Base-by-base conservation (phyloP, 2,888 invertebrate genomes). In the Leistus spinibarbis region DNA sequence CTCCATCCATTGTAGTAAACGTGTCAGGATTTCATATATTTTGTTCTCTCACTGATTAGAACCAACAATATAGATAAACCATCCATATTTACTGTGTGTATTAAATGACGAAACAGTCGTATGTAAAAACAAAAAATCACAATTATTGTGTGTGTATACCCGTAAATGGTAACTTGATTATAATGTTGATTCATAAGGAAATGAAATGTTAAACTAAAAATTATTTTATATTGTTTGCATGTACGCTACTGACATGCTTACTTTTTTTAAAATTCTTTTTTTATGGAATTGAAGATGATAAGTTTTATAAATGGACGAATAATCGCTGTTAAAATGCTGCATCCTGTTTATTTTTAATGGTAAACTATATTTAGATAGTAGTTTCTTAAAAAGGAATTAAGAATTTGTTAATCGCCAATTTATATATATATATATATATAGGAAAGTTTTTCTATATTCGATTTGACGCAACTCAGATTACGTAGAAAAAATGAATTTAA, bases 91-190 rank as follows among this genome's bases (percentile, higher is more conserved):
- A 7, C 3, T 40, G 40, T 13, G 13, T 40, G 40, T 40, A 40
- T 10, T 40, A 7, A 40, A 40, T 40, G 40, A 40, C 40, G 7
- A 40, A 40, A 56, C 19, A 19, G 20, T 60, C 22, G 22, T 60
- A 13, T 54, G 60, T 20, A n/a, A 57, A 57, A n/a, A 16, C 9
- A 60, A 20, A 56, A 68, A 68, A 54, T 54, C 54, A n/a, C 56
- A 68, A 56, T 57, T 40, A 40, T 24, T 24, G 7, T 40, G n/a
- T n/a, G n/a, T 16, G 24, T 24, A 40, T 56, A 22, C 56, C 63
- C 13, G 19, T 70, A 63, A 17, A 70, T 63, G 70, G 70, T 63
- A 70, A 70, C 70, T 70, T 70, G 70, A 63, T 63, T 70, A 40
- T 64, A 64, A 23, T 64, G 64, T 23, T 64, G 23, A 64, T 24